Conservation (phyloP, 2,888 invertebrate genomes). For the Parnassius glacialis region DNA sequence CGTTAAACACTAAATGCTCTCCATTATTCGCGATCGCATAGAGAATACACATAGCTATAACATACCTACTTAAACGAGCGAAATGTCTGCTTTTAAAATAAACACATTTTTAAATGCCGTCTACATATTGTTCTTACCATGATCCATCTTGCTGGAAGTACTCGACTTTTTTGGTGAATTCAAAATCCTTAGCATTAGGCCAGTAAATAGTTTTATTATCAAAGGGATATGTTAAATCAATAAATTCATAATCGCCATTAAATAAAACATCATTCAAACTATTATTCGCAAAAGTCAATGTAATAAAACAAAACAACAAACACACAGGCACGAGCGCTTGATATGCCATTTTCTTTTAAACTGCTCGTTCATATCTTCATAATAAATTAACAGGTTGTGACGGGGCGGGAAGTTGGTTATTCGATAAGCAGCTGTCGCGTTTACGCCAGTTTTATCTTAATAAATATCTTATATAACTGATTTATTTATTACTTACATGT, state of each 20-base stretch:
- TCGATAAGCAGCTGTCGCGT: too few relatives aligned
- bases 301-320: constrained; percentile 26
- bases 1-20: too few relatives aligned
- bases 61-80: too few relatives aligned
- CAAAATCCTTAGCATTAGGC: constrained; percentile 44
- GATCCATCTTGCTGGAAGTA: constrained; percentile 37
- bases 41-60: too few relatives aligned
- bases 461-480: too few relatives aligned
- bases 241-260: constrained; percentile 52
- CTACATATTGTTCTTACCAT: constrained; percentile 39
- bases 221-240: constrained; percentile 56
- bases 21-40: too few relatives aligned
- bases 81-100: too few relatives aligned
- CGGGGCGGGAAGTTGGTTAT: too few relatives aligned
- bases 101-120: too few relatives aligned
- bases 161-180: constrained; percentile 47
- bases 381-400: too few relatives aligned
- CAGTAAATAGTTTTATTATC: constrained; percentile 54
- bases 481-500: too few relatives aligned
- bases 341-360: constrained; percentile 35
- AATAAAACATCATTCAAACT: constrained; percentile 48
- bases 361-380: neutral
- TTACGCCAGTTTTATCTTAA: too few relatives aligned
- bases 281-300: constrained; percentile 23
- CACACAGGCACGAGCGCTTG: constrained; percentile 30